Percentiles rank a stretch among this genome's conserved stretches.
Evolutionary conservation across 30 jellyfish, hydroid and myxozoan species (phyloP).

Genomic region (Cassiopea xamachana): DNA sequence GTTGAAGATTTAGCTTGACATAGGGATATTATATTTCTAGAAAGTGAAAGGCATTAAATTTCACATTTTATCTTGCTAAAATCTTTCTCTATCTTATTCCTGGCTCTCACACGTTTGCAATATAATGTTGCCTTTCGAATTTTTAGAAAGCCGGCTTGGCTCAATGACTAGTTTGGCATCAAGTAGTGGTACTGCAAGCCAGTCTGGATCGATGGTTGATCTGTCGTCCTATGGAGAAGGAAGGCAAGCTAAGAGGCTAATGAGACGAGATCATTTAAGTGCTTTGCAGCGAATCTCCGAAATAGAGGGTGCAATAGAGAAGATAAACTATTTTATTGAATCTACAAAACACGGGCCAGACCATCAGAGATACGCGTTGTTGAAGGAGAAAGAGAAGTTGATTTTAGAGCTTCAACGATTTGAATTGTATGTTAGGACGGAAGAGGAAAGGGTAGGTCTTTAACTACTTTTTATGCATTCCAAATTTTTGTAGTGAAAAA

Average conservation of each 20-base stretch:
- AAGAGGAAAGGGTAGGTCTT: conserved; percentile 93
- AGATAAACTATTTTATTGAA: conserved; percentile 73
- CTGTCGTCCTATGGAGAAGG: conserved; percentile 77
- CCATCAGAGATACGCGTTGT: conserved; percentile 80
- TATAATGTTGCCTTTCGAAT: no score
- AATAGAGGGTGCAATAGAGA: conserved; percentile 87
- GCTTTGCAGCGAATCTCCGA: conserved; percentile 92
- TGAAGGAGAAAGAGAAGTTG: conserved; percentile 83
- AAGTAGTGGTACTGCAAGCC: conserved; percentile 59
- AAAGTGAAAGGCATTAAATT: no score
- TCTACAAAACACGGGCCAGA: conserved; percentile 91
- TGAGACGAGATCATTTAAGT: conserved; percentile 85
- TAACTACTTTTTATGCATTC: no score
- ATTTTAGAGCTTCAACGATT: conserved; percentile 83
- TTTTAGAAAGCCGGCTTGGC: conserved; percentile 56
- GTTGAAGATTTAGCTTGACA: no score
- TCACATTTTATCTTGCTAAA: no score
- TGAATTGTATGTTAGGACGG: conserved; percentile 87
- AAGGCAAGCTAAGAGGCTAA: conserved; percentile 66
- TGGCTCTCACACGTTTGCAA: no score
- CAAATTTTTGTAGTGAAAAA: no score
- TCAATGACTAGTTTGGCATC: conserved; percentile 73
- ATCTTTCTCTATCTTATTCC: no score
- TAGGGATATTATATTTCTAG: no score
- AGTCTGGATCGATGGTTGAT: conserved; percentile 72